phyloP scores from a whole-genome alignment of 1,140 invertebrate species.

The Scaptomyza montana region DNA sequence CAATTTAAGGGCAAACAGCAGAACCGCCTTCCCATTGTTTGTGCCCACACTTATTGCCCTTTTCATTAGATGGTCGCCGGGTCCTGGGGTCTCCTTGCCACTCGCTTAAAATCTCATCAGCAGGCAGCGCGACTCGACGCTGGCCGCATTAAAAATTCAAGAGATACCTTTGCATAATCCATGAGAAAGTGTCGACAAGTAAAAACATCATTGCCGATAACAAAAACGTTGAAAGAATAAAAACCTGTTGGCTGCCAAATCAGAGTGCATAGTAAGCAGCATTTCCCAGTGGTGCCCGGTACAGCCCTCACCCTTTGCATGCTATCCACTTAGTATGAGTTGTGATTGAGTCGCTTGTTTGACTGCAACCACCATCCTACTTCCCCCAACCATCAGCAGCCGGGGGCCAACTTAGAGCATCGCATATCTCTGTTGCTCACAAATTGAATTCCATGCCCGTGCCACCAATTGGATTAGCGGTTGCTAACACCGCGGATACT shows the following conservation, averaged over 20 bases:
- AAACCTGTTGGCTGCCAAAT: conserved; percentile 71
- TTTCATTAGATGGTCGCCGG: conserved; percentile 60
- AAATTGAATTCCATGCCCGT: conserved; percentile 74
- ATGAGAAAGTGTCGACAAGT: conserved; percentile 83
- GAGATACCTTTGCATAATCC: conserved; percentile 82
- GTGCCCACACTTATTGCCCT: conserved; percentile 33
- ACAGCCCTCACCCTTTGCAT: conserved; percentile 3
- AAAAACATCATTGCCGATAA: conserved; percentile 80
- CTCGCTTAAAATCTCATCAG: conserved; percentile 56
- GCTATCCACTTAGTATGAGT: conserved; percentile 41
- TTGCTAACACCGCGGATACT: conserved; percentile 78
- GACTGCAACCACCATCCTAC: conserved; percentile 31
- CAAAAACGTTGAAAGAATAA: conserved; percentile 56
- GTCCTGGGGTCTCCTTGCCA: conserved; percentile 18
- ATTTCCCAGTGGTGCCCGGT: conserved; percentile 22
- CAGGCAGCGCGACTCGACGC: conserved; percentile 65
- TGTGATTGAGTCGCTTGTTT: conserved; percentile 77
- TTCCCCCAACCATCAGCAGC: conserved; percentile 2
- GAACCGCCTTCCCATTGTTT: conserved; percentile 11
- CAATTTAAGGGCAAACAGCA: conserved; percentile 65
- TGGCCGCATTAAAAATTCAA: conserved; percentile 77
- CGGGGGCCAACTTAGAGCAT: conserved; percentile 42
- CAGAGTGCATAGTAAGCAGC: conserved; percentile 7
- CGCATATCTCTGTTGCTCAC: conserved; percentile 21
- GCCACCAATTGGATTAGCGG: conserved; percentile 81